phyloP scores from a whole-genome alignment of 2,888 invertebrate species.

The Caenorhabditis zanzibari region DNA sequence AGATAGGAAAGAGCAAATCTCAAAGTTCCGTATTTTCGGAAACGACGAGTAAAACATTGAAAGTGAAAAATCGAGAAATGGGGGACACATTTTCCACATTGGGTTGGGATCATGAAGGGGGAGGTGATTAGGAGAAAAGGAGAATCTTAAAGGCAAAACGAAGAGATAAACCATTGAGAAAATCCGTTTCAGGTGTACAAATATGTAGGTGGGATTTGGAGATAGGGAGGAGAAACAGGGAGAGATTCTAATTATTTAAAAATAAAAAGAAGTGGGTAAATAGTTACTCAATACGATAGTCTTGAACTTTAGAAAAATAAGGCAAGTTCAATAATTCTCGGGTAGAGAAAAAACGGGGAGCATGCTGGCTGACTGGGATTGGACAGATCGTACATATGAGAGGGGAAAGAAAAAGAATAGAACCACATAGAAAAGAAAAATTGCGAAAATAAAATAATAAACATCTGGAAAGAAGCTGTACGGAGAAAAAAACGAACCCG shows the following conservation, averaged over 20 bases:
- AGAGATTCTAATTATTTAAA: neutral
- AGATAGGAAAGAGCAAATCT: neutral
- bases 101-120: neutral
- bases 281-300: neutral
- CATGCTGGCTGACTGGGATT: neutral
- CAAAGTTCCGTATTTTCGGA: slow-evolving; percentile 3
- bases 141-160: neutral
- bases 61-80: slow-evolving; percentile 25
- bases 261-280: slow-evolving; percentile 19
- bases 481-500: slow-evolving; percentile 18
- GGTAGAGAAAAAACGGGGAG: neutral
- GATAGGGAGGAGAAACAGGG: neutral
- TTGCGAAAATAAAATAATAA: neutral
- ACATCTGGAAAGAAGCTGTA: slow-evolving; percentile 14
- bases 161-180: neutral
- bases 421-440: slow-evolving; percentile 11
- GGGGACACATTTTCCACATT: slow-evolving; percentile 37
- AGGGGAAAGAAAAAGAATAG: neutral
- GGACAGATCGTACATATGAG: slow-evolving; percentile 1
- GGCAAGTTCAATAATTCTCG: no score
- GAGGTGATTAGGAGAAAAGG: slow-evolving; percentile 1
- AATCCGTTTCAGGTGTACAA: slow-evolving; percentile 42
- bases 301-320: neutral
- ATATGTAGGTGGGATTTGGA: slow-evolving; percentile 26
- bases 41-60: slow-evolving; percentile 47